Percentiles rank a stretch among this genome's conserved stretches.
Evolutionary conservation across 2,888 invertebrate genomes (phyloP).

Genomic region (Sarcophaga carnaria): DNA sequence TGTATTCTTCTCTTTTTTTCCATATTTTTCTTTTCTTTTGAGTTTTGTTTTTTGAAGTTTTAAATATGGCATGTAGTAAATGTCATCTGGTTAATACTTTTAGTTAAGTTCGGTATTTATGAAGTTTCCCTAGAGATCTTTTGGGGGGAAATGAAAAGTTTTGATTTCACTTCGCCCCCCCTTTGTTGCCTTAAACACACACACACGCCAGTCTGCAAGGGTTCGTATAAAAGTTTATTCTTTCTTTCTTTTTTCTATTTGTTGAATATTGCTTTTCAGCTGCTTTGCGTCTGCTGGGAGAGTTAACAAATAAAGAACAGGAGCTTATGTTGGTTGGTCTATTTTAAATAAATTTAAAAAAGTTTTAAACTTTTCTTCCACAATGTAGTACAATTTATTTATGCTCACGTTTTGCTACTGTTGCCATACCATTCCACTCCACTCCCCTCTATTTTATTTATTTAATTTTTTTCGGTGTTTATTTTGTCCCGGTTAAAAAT

Average conservation of each 20-base stretch:
- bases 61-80: constrained; percentile 60
- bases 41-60: constrained; percentile 38
- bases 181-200: not conserved
- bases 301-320: not conserved
- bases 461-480: constrained; percentile 6
- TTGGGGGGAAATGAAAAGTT: constrained; percentile 32
- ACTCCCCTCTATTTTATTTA: constrained; percentile 13
- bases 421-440: too few relatives aligned
- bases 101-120: constrained; percentile 66
- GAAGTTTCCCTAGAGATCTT: constrained; percentile 48
- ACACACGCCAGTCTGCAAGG: not conserved
- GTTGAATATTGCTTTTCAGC: not conserved
- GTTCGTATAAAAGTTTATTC: not conserved
- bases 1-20: not conserved
- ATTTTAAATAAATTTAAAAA: constrained; percentile 9
- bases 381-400: not conserved
- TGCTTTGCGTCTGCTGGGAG: constrained; percentile 14
- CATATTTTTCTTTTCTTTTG: not conserved
- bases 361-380: not conserved
- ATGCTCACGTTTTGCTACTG: too few relatives aligned
- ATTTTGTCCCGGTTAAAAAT: not conserved
- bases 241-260: not conserved
- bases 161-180: constrained; percentile 44
- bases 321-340: not conserved
- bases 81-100: constrained; percentile 68